Evolutionary conservation across 2,888 invertebrate genomes (phyloP), one percentile per base, ranked within the genome.

Genomic region (Gonocerus acuteangulatus): DNA sequence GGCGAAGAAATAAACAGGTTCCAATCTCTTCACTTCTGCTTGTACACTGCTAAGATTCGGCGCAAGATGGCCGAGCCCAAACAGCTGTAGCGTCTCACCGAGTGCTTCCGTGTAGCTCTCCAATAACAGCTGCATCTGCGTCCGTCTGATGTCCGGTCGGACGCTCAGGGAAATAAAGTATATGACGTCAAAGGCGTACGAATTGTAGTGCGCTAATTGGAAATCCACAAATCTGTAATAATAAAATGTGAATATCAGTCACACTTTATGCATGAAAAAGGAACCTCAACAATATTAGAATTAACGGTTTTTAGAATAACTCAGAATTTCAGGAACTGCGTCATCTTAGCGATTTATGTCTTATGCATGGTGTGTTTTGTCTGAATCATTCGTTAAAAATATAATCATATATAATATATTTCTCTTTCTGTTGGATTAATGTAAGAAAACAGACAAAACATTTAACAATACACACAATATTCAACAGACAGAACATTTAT

Each of bases 151-250:
- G 0, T 27, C 39, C 7, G 21, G 36, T 19, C 36, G 36, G n/a
- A 59, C 48, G 15, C 48, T 48, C 34, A 21, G 21, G 15, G 19
- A 18, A 2, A 59, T 4, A 4, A 59, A 59, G 34, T 19, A 48
- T 11, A 22, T 22, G n/a, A 59, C 15, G 47, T 59, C 59, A 21
- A 21, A 59, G 1, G 34, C 59, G 18, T 32, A 32, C 1, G 47
- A 34, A 21, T 47, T 47, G 11, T 59, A 59, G n/a, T 59, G 59
- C 2, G 44, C 2, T 19, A 48, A 15, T 48, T 59, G 59, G 36
- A 59, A 59, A 32, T 59, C 59, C n/a, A 59, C 36, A 34, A 59
- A 48, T 48, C 59, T 59, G 23, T 1, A 22, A 51, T 16, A 11
- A 16, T 11, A 18, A 32, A 52, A 6, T 7, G 21, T 18, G 21